Base-by-base conservation (phyloP, 1,140 invertebrate species). In the Polyergus mexicanus region DNA sequence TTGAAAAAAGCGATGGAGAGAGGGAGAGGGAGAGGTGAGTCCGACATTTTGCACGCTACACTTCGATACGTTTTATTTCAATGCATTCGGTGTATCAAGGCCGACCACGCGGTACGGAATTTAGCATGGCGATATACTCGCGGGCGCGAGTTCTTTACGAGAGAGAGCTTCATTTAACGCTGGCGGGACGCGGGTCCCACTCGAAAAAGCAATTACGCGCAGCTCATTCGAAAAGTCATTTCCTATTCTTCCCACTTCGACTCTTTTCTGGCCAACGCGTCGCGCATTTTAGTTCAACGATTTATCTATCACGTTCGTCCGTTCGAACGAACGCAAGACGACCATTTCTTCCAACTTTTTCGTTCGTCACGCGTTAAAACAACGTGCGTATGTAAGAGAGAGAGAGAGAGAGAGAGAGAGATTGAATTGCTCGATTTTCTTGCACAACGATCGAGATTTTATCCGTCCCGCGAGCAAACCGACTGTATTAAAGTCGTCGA, bases 31-130 rank as follows among this genome's bases (percentile, higher is more conserved):
- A 22, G 44, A 22, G 25, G 47, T 22, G 65, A 25, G 22, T 62
- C 44, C 86, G 44, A 81, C 87, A 66, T 25, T 75, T 86, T 76
- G 87, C 87, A 76, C 83, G 88, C 87, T 68, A 88, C 88, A 88
- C 88, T 89, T 86, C 47, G 76, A 78, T 81, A 89, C 87, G 86
- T 91, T 91, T 89, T 89, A 84, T 88, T 91, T 87, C 87, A 69
- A 85, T 83, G 66, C 85, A 76, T 72, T 84, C 25, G 69, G 75
- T 63, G 69, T 65, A 86, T 83, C 87, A 89, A 89, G 87, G 87
- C 71, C 84, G 80, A n/a, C 38, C 68, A 51, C 32, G 60, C 75
- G 47, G 88, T 62, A 77, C 77, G 84, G 69, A 89, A 87, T 88
- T 88, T 87, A 89, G 60, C 75, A 75, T 68, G 71, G 78, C 71